Conservation (phyloP, 2,113 vertebrate genomes). For the Acrocephalus arundinaceus region DNA sequence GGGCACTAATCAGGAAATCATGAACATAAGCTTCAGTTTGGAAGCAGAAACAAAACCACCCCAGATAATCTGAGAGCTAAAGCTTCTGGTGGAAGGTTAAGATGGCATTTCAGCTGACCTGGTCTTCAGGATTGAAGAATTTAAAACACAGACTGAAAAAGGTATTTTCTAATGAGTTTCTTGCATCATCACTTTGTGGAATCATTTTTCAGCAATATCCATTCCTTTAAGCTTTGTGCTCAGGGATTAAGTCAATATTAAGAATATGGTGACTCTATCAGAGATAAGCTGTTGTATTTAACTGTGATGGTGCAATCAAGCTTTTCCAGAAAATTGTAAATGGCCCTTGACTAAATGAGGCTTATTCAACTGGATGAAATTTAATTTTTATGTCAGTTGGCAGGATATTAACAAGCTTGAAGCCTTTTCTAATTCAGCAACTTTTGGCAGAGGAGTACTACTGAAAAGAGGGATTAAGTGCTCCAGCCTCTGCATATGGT, state of each 20-base stretch:
- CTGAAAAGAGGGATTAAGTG: not conserved
- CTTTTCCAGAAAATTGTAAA: not conserved
- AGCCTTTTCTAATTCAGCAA: slow-evolving; percentile 5
- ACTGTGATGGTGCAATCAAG: not conserved
- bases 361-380: slow-evolving; percentile 30
- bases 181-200: not conserved
- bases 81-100: not conserved
- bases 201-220: not conserved
- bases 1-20: not conserved
- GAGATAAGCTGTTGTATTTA: not conserved
- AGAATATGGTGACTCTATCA: not conserved
- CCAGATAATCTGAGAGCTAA: not conserved
- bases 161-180: not conserved
- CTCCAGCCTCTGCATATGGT: not conserved
- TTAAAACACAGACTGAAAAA: not conserved
- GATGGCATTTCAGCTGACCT: not conserved
- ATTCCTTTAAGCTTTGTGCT: not conserved
- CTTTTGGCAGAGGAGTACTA: not conserved
- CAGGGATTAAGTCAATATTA: not conserved
- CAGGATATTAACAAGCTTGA: slow-evolving; percentile 10
- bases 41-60: not conserved
- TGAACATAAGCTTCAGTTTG: not conserved
- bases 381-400: slow-evolving; percentile 41
- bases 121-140: not conserved
- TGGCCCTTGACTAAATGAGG: not conserved